These are phyloP conservation scores for Ophonus ardosiacus DNA, from an alignment of 2,888 invertebrate genomes.

Conservation along the genomic window DNA sequence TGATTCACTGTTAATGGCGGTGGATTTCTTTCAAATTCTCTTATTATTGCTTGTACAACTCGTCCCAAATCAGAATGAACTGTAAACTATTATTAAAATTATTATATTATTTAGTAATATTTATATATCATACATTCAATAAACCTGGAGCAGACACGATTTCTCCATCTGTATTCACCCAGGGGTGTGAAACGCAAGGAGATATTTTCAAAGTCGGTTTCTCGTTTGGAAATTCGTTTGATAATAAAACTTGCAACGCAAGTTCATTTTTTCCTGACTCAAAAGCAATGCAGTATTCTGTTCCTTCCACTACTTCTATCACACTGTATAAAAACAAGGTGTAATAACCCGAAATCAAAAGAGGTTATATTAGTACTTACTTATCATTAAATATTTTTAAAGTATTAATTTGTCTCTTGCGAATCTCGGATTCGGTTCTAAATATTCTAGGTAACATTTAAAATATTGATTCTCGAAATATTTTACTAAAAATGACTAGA, in stretches of 20 bases:
- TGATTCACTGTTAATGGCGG: constrained; percentile 75
- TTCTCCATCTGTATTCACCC: constrained; percentile 85
- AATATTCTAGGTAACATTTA: constrained; percentile 79
- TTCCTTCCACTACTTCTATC: constrained; percentile 82
- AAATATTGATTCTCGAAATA: constrained; percentile 60
- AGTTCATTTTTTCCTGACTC: constrained; percentile 81
- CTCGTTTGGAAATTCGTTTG: constrained; percentile 86
- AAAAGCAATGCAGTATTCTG: constrained; percentile 86
- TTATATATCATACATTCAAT: constrained; percentile 79
- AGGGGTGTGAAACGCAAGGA: constrained; percentile 84
- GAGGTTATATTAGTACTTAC: constrained; percentile 74
- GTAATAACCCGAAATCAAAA: constrained; percentile 25
- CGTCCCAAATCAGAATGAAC: constrained; percentile 88
- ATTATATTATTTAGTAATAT: neutral
- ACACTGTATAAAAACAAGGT: constrained; percentile 77
- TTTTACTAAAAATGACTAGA: constrained; percentile 65
- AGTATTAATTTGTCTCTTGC: constrained; percentile 88
- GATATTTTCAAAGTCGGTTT: constrained; percentile 84
- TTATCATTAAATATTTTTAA: constrained; percentile 90
- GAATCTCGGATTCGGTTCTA: constrained; percentile 78
- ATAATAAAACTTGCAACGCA: constrained; percentile 82
- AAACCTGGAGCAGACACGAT: constrained; percentile 86
- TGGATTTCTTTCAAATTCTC: constrained; percentile 85
- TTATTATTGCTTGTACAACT: constrained; percentile 87
- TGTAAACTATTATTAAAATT: constrained; percentile 78